Conservation (phyloP, 2,113 vertebrate species). For the Carassius carassius region DNA sequence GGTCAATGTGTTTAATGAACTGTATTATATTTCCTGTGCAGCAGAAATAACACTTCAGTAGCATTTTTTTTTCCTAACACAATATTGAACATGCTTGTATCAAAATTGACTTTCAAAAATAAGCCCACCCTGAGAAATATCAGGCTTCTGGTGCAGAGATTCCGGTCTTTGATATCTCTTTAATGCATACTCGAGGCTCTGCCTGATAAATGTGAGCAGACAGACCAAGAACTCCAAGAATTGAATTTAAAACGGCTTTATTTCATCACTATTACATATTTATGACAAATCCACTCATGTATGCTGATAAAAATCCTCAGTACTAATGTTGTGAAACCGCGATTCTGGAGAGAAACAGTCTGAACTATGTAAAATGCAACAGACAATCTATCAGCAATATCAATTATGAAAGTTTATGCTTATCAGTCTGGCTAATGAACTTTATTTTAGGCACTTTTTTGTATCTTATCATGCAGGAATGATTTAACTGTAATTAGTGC, state of each 20-base stretch:
- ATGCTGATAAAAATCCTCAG: conserved; percentile 28
- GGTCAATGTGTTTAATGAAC: neutral
- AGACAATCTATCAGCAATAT: conserved; percentile 41
- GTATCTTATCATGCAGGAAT: conserved; percentile 61
- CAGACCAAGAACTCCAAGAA: conserved; percentile 4
- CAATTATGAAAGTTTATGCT: conserved; percentile 58
- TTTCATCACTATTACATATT: conserved; percentile 23
- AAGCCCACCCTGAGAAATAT: neutral
- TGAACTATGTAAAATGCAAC: conserved; percentile 53
- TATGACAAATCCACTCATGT: conserved; percentile 32
- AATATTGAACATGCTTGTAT: neutral
- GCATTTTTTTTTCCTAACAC: neutral
- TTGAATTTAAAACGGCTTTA: conserved; percentile 29
- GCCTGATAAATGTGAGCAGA: conserved; percentile 16
- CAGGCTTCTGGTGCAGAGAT: neutral
- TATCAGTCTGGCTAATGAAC: conserved; percentile 69
- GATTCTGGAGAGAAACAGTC: conserved; percentile 44
- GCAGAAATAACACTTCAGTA: neutral
- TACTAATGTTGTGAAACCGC: conserved; percentile 2
- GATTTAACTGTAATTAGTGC: conserved; percentile 63
- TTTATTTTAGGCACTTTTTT: conserved; percentile 56
- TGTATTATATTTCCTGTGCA: neutral
- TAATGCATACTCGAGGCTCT: neutral
- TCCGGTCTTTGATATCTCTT: conserved; percentile 13
- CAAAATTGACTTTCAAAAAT: neutral